Evolutionary conservation across 2,797 vertebrate species (phyloP), one percentile per base, ranked within the genome.

Genomic region (Scarus forsteni): DNA sequence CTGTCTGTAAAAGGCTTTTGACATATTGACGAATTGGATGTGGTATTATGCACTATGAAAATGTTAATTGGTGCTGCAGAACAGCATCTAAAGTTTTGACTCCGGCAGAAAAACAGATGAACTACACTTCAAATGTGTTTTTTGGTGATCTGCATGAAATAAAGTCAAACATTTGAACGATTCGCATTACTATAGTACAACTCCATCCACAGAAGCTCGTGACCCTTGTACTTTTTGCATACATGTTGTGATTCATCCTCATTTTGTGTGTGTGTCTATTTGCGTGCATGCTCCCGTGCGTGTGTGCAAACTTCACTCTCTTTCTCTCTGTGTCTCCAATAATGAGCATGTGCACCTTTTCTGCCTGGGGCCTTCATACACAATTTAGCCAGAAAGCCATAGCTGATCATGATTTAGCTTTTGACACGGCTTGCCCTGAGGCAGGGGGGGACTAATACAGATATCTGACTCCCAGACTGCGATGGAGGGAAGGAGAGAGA

Each of bases 321-420:
- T 87, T 85, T 89, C 73, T 89, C 86, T 90, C 95, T 96, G 94
- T 95, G 96, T 97, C 97, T 98, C 97, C 97, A 98, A 96, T 98
- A 99, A 99, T 97, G 97, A 99, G 97, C 96, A 97, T 97, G 96
- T 97, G 97, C 96, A 97, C 97, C 97, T 98, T 97, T 96, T 93
- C 84, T 27, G 97, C 98, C 98, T 84, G 89, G 89, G 96, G 98
- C 97, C 95, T 99, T 98, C 97, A 99, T 98, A 99, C 98, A 99
- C 98, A 99, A 99, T 99, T 99, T 99, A 99, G 98, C 97, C 97
- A 98, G 97, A 98, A 97, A 99, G 97, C 97, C 96, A 96, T 96
- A 96, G 96, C 96, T 97, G 97, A 98, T 97, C 98, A 98, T 99
- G 98, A 98, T 98, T 99, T 98, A 98, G 97, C 96, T 97, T 98